Base-by-base conservation (phyloP, 2,888 invertebrate species). In the Drosophila peninsularis region DNA sequence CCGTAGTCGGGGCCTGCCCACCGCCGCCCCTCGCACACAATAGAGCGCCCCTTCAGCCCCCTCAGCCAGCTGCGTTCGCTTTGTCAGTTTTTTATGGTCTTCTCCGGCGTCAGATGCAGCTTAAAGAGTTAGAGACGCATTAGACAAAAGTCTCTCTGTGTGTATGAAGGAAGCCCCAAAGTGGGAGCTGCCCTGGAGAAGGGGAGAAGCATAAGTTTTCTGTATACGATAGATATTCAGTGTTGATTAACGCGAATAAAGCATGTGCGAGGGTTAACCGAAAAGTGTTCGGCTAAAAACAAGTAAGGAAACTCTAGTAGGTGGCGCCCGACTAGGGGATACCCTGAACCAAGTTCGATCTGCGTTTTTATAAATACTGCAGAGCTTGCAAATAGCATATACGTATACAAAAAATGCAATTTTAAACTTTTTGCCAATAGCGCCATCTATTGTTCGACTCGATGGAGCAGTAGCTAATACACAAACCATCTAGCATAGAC, bases 21-120 rank as follows among this genome's bases (percentile, higher is more conserved):
- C 52, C 30, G 62, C 19, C 54, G n/a, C 41, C 30, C 36, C 42
- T 41, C 36, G 9, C 41, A 34, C 14, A 19, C 39, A 17, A 27
- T 27, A 39, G 39, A 9, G 13, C 4, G 11, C 13, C 19, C 19
- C 19, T 5, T 3, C 9, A 2, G 1, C 6, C n/a, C n/a, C 2
- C 5, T 14, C 19, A 21, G 10, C 13, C 39, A 19, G 14, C 41
- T 57, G 41, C 50, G 54, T 39, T 62, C 11, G 41, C 21, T 52
- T 62, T 75, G 54, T 39, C 37, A 53, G 42, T 54, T 53, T 61
- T 61, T 54, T 45, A 50, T 71, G 54, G 32, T n/a, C 42, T 44
- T 49, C 21, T 34, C 30, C 24, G 17, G 27, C 44, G 36, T 37
- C 53, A 49, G 44, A 66, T 73, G 50, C 57, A 55, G 54, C 37